Evolutionary conservation across 2,797 vertebrate genomes (phyloP), one percentile per base, ranked within the genome.

Genomic region (Clarias laeviceps): DNA sequence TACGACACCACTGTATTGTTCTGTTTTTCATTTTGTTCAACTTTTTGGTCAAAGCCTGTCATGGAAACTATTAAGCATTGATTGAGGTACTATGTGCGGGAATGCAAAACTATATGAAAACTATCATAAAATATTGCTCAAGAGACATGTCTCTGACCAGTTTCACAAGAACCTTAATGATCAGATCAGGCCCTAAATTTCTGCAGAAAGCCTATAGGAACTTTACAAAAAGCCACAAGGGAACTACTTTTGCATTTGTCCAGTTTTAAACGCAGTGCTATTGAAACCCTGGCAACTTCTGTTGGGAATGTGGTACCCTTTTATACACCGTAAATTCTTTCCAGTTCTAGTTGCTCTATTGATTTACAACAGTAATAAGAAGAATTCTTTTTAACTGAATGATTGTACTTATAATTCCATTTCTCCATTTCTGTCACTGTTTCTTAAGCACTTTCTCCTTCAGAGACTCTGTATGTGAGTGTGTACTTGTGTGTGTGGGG

Each of bases 401-500:
- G n/a, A 56, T 56, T 74, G 18, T 18, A 54, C n/a, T 74, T 74
- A 54, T 50, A 73, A 50, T 56, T 77, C 50, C 27, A 34, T 15
- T 56, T 20, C 24, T 54, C 12, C 37, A 11, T 54, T 15, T 74
- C 54, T 32, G 27, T 77, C 18, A 22, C 27, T 76, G 54, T 29
- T 57, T 77, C 17, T 77, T 59, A 11, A 20, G 74, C 18, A 6
- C 20, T 77, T 18, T 22, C 0, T 77, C 8, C 54, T 77, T 32
- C 7, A 56, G 27, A 77, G 32, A 32, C 27, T 4, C 14, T 27
- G 45, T 54, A 17, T 27, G 72, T 54, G 45, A 34, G 66, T 40
- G 20, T 70, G 72, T 27, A 11, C 45, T 24, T 27, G 70, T 27
- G 72, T 56, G 73, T 76, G 73, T 76, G 72, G 29, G 70, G 70